Evolutionary conservation across 2,888 invertebrate species (phyloP).

Genomic region (Nymphalis c-album): DNA sequence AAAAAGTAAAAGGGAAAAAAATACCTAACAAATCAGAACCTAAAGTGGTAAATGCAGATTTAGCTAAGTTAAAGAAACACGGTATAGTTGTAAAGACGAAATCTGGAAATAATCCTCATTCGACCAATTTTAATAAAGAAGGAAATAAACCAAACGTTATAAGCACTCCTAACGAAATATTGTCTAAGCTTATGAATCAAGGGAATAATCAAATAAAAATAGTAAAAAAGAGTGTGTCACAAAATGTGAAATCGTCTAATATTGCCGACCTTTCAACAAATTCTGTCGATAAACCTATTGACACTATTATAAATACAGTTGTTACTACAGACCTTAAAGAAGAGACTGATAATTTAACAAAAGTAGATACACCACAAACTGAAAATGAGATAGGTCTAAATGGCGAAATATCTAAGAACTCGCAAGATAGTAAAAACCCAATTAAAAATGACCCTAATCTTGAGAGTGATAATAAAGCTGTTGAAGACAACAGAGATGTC

Average conservation of each 20-base stretch:
- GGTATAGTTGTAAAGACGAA: slow-evolving; percentile 71
- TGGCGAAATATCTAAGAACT: background rate
- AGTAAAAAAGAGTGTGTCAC: slow-evolving; percentile 54
- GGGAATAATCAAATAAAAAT: slow-evolving; percentile 72
- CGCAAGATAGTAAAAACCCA: background rate
- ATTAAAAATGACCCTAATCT: background rate
- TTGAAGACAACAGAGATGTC: background rate
- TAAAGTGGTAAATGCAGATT: slow-evolving; percentile 52
- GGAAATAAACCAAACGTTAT: slow-evolving; percentile 21
- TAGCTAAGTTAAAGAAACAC: slow-evolving; percentile 69
- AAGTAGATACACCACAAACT: slow-evolving; percentile 10
- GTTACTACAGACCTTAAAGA: background rate
- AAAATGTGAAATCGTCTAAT: slow-evolving; percentile 36
- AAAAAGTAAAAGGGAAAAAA: slow-evolving; percentile 62
- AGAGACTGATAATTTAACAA: background rate
- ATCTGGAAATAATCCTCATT: slow-evolving; percentile 36
- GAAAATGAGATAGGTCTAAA: background rate
- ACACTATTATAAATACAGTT: background rate
- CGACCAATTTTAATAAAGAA: slow-evolving; percentile 29
- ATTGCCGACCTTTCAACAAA: slow-evolving; percentile 23
- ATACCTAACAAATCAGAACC: slow-evolving; percentile 40
- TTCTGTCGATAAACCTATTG: slow-evolving; percentile 12
- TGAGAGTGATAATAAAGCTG: background rate
- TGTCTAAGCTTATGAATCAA: slow-evolving; percentile 67
- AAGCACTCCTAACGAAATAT: slow-evolving; percentile 55